Evolutionary conservation across 2,113 vertebrate species (phyloP), one percentile per base, ranked within the genome.

Genomic region (Terrapene triunguis): DNA sequence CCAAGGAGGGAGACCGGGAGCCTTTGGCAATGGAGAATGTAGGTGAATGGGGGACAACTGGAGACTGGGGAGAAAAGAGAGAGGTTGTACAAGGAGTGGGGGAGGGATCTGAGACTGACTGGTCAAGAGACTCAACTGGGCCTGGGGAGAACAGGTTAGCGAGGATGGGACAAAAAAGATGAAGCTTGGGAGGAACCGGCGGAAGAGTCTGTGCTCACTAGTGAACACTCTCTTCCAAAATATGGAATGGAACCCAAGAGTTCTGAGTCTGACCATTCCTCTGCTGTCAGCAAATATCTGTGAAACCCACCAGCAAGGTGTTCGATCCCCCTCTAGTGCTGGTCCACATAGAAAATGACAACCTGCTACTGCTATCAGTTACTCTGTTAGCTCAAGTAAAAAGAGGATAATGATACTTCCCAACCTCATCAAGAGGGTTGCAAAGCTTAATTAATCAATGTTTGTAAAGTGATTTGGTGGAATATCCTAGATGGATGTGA

Each of bases 371-470:
- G 38, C 72, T 44, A 27, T 59, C 53, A 88, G 65, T 38, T 72
- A 42, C n/a, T 55, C 57, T 3, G 65, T 24, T 27, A 27, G 65
- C 84, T 69, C 51, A 86, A 72, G 76, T 89, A 53, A 59, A 42
- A 59, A 0, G 19, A 53, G 84, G 38, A 17, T 2, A 10, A 10
- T 1, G 12, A 53, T 83, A 74, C 14, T 44, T 84, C 47, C 7
- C 74, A 85, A 57, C 72, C 78, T 86, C 32, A 25, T 29, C 12
- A 81, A 24, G 79, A 84, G 12, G 48, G 14, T 54, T 74, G 29
- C 27, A 16, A n/a, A 48, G n/a, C 48, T 87, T 53, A 74, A 13
- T 3, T 32, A n/a, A 79, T 2, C 4, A 78, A 17, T 9, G 13
- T 1, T 2, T 42, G 80, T 53, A 59, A 5, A 85, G 11, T 12